Percentiles rank a stretch among this genome's conserved stretches.
phyloP scores from a whole-genome alignment of 1,140 invertebrate genomes.

The Drosophila busckii region DNA sequence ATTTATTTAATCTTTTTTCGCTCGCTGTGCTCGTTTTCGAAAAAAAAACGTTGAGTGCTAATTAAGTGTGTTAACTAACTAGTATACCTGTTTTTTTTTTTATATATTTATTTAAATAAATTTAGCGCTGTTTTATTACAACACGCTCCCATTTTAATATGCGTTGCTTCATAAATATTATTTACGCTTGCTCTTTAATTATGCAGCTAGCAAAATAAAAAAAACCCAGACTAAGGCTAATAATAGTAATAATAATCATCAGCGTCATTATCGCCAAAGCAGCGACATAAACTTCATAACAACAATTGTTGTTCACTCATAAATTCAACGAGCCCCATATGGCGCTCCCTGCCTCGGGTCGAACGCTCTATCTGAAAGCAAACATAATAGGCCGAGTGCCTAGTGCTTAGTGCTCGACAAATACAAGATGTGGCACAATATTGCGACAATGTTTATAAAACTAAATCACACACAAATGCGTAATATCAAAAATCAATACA shows the following conservation, averaged over 20 bases:
- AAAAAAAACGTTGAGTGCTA: constrained; percentile 38
- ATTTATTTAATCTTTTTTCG: constrained; percentile 12
- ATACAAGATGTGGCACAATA: too few species aligned
- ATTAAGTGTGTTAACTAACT: constrained; percentile 59
- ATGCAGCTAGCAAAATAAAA: too few species aligned
- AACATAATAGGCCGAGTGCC: too few species aligned
- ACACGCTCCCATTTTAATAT: too few species aligned
- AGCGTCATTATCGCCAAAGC: too few species aligned
- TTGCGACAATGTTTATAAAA: constrained; percentile 48
- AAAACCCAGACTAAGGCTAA: too few species aligned
- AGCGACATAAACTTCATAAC: constrained; percentile 26
- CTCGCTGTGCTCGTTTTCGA: constrained; percentile 20
- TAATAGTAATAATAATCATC: too few species aligned
- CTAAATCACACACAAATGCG: constrained; percentile 63
- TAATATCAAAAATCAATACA: constrained; percentile 72
- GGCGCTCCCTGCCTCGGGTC: too few species aligned
- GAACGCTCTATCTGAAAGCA: constrained; percentile 32
- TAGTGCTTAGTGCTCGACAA: too few species aligned
- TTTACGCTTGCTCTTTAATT: background rate
- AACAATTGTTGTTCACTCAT: constrained; percentile 52
- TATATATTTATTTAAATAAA: constrained; percentile 23
- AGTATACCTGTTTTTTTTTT: constrained; percentile 2
- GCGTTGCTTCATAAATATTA: constrained; percentile 4
- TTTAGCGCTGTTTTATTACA: constrained; percentile 7
- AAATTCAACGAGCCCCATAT: constrained; percentile 63